Conservation (phyloP, 2,113 vertebrate genomes). For the Gallinago undulata region DNA sequence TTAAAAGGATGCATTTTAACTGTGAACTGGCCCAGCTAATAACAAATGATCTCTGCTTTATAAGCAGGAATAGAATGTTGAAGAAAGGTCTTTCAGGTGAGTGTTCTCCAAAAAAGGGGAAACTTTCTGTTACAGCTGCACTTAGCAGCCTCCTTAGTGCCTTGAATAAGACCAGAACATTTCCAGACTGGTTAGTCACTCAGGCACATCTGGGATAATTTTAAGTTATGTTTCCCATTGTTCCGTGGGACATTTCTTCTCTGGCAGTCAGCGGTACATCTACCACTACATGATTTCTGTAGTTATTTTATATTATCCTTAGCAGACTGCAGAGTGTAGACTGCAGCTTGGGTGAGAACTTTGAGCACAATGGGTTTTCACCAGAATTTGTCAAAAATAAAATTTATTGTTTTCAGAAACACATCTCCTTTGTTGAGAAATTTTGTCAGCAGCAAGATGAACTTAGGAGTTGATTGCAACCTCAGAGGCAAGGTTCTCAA, state of each 20-base stretch:
- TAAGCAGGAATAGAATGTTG: not conserved
- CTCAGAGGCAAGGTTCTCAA: not conserved
- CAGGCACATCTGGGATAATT: not conserved
- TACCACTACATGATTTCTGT: not conserved
- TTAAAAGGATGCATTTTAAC: not conserved
- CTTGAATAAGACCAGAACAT: not conserved
- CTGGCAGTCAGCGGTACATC: not conserved
- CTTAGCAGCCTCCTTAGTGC: not conserved
- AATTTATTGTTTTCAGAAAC: not conserved
- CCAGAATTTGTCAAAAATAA: not conserved
- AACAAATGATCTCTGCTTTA: not conserved
- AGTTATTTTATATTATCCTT: not conserved
- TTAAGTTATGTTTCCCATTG: not conserved
- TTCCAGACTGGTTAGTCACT: not conserved
- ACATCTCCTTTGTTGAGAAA: not conserved
- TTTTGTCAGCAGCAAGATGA: not conserved
- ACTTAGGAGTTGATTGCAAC: not conserved
- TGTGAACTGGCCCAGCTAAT: not conserved
- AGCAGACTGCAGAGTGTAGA: not conserved
- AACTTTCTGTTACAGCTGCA: not conserved
- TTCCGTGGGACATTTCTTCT: not conserved
- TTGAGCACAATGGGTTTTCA: not conserved
- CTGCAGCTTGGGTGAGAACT: not conserved
- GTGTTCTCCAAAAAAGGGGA: not conserved
- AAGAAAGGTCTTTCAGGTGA: not conserved